A percentile compares a stretch with the other conserved stretches of the same genome.
Evolutionary conservation across 2,888 invertebrate genomes (phyloP).

Genomic region (Lordiphosa fenestrarum): DNA sequence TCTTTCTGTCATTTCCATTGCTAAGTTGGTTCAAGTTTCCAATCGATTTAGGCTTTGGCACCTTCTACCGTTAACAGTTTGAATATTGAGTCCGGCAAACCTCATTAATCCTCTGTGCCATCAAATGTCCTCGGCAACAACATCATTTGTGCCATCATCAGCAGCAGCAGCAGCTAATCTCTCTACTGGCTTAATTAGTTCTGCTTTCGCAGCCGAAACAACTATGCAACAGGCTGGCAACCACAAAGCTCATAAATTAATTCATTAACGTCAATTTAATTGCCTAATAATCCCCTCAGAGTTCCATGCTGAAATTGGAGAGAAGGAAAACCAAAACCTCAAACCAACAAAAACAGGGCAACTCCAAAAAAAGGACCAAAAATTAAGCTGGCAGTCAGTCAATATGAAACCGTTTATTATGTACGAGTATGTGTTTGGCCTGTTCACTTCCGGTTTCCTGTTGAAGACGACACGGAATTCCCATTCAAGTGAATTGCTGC

Average conservation of each 20-base stretch:
- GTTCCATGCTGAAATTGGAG: conserved; percentile 13
- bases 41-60: too few relatives aligned
- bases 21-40: too few relatives aligned
- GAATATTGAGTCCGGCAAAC: not conserved
- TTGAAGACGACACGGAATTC: conserved; percentile 67
- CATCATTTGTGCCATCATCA: conserved; percentile 15
- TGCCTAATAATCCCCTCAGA: conserved; percentile 48
- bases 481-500: conserved; percentile 77
- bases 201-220: conserved; percentile 6
- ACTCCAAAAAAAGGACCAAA: conserved; percentile 6
- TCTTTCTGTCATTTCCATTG: too few relatives aligned
- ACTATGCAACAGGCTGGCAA: conserved; percentile 27
- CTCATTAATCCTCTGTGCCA: conserved; percentile 4
- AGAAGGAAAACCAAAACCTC: conserved; percentile 4
- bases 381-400: conserved; percentile 33
- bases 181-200: conserved; percentile 37
- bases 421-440: conserved; percentile 61
- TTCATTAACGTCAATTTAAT: conserved; percentile 74
- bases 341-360: conserved; percentile 1
- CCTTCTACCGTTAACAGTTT: too few relatives aligned
- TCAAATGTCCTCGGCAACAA: not conserved
- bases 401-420: conserved; percentile 67
- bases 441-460: conserved; percentile 66
- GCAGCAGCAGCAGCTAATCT: conserved; percentile 25
- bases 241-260: conserved; percentile 71